Evolutionary conservation across 2,113 vertebrate species (phyloP).

Genomic region (Tragelaphus imberbis): DNA sequence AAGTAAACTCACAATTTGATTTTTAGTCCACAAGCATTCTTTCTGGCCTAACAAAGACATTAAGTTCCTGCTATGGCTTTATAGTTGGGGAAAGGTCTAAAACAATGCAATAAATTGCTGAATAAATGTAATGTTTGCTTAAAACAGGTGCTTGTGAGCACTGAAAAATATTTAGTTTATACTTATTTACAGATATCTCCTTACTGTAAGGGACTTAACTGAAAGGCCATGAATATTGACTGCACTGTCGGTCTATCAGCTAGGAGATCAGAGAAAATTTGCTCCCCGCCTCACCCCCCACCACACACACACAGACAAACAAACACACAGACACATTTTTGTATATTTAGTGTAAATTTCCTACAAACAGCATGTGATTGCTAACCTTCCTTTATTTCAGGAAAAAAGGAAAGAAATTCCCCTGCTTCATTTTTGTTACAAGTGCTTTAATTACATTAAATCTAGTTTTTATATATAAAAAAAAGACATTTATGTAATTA

Average conservation of each 20-base stretch:
- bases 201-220: conserved; percentile 27
- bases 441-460: conserved; percentile 17
- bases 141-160: not conserved
- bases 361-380: not conserved
- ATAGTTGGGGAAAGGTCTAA: not conserved
- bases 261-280: not conserved
- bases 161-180: conserved; percentile 33
- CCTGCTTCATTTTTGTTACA: not conserved
- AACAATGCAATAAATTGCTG: conserved; percentile 32
- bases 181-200: conserved; percentile 26
- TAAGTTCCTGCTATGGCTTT: not conserved
- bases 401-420: not conserved
- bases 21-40: not conserved
- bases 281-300: accelerated
- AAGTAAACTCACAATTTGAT: not conserved
- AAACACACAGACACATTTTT: not conserved
- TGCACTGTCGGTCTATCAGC: not conserved
- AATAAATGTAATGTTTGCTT: conserved; percentile 42
- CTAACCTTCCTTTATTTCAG: not conserved
- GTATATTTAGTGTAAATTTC: not conserved
- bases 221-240: not conserved
- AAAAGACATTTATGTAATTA: not conserved
- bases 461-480: not conserved
- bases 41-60: not conserved
- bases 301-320: not conserved